phyloP scores from a whole-genome alignment of 2,888 invertebrate genomes.

The Pyrrhosoma nymphula region DNA sequence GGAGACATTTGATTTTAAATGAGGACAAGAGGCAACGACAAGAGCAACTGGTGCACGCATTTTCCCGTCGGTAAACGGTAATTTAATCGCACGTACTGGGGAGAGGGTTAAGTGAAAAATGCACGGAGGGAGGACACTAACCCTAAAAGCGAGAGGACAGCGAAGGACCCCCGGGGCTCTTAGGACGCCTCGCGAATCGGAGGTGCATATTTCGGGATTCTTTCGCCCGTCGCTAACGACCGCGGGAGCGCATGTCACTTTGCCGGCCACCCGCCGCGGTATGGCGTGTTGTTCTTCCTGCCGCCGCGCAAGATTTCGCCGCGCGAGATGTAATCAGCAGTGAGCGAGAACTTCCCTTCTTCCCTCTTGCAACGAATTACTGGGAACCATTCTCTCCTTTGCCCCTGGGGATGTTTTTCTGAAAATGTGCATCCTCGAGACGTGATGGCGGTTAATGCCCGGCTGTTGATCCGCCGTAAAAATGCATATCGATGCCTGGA shows the following conservation, averaged over 20 bases:
- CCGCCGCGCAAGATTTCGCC: background rate
- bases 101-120: background rate
- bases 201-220: slow-evolving; percentile 42
- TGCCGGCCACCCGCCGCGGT: background rate
- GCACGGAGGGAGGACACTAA: background rate
- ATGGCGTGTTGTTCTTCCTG: background rate
- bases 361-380: background rate
- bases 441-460: background rate
- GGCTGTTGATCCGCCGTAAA: background rate
- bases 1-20: background rate
- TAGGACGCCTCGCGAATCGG: background rate
- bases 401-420: background rate
- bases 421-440: background rate
- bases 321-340: background rate
- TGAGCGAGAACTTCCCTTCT: background rate
- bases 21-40: background rate
- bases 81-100: background rate
- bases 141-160: background rate
- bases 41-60: background rate
- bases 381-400: background rate
- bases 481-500: background rate
- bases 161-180: background rate
- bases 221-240: background rate
- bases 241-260: background rate
- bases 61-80: background rate